These are phyloP conservation scores for Melanotaenia parkinsoni DNA, from an alignment of 2,797 vertebrate species.

Conservation along the genomic window DNA sequence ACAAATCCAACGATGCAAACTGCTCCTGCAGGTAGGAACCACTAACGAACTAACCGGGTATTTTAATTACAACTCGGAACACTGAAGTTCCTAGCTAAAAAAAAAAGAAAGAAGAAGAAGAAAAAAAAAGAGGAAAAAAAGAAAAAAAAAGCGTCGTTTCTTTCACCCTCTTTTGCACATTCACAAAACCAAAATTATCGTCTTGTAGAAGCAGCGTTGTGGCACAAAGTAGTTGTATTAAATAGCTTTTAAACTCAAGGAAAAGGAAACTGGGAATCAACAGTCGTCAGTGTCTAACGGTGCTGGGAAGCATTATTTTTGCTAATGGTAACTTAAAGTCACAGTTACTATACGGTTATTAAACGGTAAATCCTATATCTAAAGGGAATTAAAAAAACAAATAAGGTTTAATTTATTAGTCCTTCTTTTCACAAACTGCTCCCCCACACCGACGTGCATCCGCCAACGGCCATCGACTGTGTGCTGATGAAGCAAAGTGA, in stretches of 20 bases:
- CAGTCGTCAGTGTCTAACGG: not conserved
- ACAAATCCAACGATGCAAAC: slow-evolving; percentile 64
- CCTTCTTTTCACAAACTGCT: slow-evolving; percentile 13
- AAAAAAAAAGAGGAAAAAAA: too few species aligned
- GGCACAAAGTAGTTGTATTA: not conserved
- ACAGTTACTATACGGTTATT: not conserved
- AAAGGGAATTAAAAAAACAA: fast-evolving
- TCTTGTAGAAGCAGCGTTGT: not conserved
- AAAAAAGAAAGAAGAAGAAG: too few species aligned
- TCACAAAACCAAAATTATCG: not conserved
- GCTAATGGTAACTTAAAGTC: slow-evolving; percentile 3
- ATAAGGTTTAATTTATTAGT: not conserved
- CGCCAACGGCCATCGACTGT: slow-evolving; percentile 20
- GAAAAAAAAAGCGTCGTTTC: too few species aligned
- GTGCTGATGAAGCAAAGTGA: slow-evolving; percentile 73
- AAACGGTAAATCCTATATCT: not conserved
- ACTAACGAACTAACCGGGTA: not conserved
- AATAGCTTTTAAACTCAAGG: not conserved
- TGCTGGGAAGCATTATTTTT: not conserved
- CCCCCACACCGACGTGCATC: not conserved
- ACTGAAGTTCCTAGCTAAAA: slow-evolving; percentile 30
- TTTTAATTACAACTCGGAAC: not conserved
- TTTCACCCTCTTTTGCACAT: not conserved
- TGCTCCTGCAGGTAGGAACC: slow-evolving; percentile 71
- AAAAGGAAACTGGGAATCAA: not conserved